These are phyloP conservation scores for Polydrusus pterygomalis DNA, from an alignment of 2,888 invertebrate genomes.

Conservation along the genomic window DNA sequence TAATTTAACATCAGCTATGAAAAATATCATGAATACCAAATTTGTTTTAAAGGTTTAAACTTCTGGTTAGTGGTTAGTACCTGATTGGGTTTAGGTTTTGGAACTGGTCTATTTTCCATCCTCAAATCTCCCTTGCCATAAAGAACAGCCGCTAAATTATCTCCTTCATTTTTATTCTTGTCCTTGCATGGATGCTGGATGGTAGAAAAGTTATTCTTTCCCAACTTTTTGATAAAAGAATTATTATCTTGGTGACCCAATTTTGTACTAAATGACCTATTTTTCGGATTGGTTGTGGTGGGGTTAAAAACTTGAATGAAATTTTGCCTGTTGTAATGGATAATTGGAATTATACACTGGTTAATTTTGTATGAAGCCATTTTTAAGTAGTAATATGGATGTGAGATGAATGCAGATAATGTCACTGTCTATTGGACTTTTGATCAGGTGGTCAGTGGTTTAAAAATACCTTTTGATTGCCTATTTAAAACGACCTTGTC, in stretches of 20 bases:
- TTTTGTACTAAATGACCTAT: constrained; percentile 1
- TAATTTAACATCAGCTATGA: too few species aligned
- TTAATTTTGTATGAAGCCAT: constrained; percentile 44
- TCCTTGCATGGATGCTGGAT: constrained; percentile 6
- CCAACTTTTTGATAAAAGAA: neutral
- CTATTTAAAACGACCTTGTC: too few species aligned
- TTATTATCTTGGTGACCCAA: neutral
- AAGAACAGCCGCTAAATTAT: constrained; percentile 84
- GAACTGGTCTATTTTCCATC: constrained; percentile 88
- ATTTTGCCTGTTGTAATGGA: constrained; percentile 30
- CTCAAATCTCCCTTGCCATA: constrained; percentile 82
- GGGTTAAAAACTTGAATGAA: constrained; percentile 33
- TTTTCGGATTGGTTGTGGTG: constrained; percentile 2
- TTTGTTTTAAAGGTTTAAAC: too few species aligned
- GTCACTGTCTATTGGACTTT: constrained; percentile 11
- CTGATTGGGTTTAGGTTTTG: constrained; percentile 84
- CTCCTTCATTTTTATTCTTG: constrained; percentile 61
- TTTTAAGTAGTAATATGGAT: constrained; percentile 7
- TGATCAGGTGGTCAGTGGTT: neutral
- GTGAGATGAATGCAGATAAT: constrained; percentile 5
- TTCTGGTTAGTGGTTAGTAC: constrained; percentile 71
- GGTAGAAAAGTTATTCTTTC: neutral
- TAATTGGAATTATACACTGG: constrained; percentile 40
- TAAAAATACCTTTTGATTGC: too few species aligned
- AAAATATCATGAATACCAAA: too few species aligned